These are phyloP conservation scores for Andrena marginata DNA, from an alignment of 2,888 invertebrate species.

Conservation along the genomic window DNA sequence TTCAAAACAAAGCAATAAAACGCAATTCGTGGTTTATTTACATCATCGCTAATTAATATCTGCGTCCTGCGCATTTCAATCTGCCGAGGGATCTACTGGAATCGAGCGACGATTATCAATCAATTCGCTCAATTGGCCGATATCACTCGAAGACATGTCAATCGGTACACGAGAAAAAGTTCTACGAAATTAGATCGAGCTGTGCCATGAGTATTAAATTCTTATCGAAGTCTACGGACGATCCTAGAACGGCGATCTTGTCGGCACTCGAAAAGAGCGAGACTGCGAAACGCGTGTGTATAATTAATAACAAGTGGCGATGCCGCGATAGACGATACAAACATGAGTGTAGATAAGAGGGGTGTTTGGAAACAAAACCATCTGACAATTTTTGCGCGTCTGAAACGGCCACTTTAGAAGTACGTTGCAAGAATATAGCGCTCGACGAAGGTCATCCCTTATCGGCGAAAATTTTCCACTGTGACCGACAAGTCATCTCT, in stretches of 20 bases:
- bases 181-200: background rate
- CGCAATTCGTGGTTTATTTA: background rate
- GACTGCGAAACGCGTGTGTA: no score
- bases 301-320: no score
- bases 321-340: no score
- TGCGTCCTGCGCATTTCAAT: background rate
- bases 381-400: background rate
- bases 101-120: background rate
- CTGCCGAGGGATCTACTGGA: no score
- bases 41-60: background rate
- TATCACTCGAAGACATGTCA: no score
- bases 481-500: background rate
- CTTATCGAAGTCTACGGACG: no score
- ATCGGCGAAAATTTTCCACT: conserved; percentile 41
- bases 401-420: no score
- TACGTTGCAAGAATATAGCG: background rate
- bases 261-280: no score
- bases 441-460: background rate
- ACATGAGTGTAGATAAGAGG: background rate
- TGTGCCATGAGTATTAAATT: no score
- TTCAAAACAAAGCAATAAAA: background rate
- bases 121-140: background rate
- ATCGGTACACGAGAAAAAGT: background rate
- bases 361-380: conserved; percentile 36
- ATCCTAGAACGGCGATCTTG: no score